Base-by-base conservation (phyloP, 1,140 invertebrate genomes). In the Cecropterus lyciades region DNA sequence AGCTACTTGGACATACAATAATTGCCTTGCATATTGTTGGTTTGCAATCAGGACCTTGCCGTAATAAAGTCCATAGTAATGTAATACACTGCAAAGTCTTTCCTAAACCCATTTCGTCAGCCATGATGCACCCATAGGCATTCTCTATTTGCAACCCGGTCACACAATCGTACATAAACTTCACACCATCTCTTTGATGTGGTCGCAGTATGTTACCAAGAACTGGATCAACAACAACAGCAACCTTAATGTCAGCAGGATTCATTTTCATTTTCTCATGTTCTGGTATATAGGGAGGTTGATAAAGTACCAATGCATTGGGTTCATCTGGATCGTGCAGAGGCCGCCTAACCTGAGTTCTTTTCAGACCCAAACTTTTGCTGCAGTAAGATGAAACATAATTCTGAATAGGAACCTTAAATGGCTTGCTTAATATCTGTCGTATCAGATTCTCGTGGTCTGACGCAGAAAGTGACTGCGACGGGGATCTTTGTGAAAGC, bases 141-240 rank as follows among this genome's bases (percentile, higher is more conserved):
- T 95, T 93, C 68, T 97, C 96, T 69, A 99, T 99, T 80, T 97
- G 95, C 53, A 65, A 94, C 11, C 99, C 99, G 30, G 97, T 99
- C 0, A 99, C 98, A 94, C 99, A 99, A 85, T 99, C 98, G 87
- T 99, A 99, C 98, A 99, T 99, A 89, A 99, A 99, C 84, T 99
- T 98, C 0, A 99, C 99, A 24, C 99, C 99, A 87, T 99, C 99
- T 65, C 99, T 94, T 92, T 99, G 99, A 96, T 99, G 99, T 13
- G 99, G 99, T 57, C 99, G 93, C 4, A 99, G 93, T 52, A 99
- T 95, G 81, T 97, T 97, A 27, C 96, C 95, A 11, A 99, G 92
- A 0, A 97, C 76, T 6, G 98, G 98, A 94, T 99, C 99, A 0
- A 99, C 98, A 6, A 99, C 98, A 5, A 99, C 97, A 90, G 98